These are phyloP conservation scores for Cettia cetti DNA, from an alignment of 2,113 vertebrate genomes.

Conservation along the genomic window DNA sequence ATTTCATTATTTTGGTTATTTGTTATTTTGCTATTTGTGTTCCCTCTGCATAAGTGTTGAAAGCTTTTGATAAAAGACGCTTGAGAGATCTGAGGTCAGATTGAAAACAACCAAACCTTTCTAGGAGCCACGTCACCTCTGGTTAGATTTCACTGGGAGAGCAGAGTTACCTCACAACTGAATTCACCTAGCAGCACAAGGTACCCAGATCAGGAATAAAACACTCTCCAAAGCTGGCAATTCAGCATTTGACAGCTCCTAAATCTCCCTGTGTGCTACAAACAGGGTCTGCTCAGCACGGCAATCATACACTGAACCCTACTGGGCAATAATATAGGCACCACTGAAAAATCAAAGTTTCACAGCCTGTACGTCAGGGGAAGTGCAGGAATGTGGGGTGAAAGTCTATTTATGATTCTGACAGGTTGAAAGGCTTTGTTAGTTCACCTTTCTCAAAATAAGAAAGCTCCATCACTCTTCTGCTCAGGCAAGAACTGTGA, in stretches of 20 bases:
- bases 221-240: accelerated
- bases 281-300: background rate
- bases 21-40: background rate
- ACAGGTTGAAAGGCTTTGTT: background rate
- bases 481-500: background rate
- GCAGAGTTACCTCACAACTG: background rate
- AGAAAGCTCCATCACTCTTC: background rate
- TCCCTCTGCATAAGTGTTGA: background rate
- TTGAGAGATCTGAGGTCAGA: background rate
- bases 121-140: background rate
- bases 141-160: background rate
- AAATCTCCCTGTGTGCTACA: background rate
- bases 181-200: background rate
- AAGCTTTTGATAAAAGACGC: background rate
- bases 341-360: background rate
- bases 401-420: background rate
- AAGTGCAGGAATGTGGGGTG: background rate
- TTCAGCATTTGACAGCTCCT: background rate
- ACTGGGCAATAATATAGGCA: background rate
- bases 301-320: background rate
- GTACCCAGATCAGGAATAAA: background rate
- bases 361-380: background rate
- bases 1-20: too few relatives aligned
- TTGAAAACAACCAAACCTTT: background rate
- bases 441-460: slow-evolving; percentile 8